phyloP scores from a whole-genome alignment of 2,113 vertebrate genomes.

The Corythaeola cristata region DNA sequence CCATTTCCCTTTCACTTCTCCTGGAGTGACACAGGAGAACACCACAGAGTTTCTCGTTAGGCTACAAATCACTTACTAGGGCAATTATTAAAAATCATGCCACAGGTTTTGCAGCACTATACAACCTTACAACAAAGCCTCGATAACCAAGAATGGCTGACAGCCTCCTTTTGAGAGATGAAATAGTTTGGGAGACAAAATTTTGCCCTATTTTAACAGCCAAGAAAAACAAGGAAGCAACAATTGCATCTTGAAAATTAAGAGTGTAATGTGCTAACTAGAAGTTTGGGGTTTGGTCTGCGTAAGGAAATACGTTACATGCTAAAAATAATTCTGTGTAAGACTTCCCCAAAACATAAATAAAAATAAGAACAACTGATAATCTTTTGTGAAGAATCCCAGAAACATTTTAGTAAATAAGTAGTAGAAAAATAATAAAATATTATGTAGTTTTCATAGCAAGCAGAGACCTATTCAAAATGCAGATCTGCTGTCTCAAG shows the following conservation, averaged over 20 bases:
- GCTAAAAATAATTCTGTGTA: neutral
- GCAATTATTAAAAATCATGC: neutral
- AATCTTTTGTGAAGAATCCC: neutral
- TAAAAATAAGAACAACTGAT: neutral
- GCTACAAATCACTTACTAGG: neutral
- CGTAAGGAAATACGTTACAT: neutral
- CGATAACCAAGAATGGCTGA: neutral
- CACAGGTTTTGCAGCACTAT: neutral
- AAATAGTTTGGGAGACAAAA: neutral
- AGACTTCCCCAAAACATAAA: neutral
- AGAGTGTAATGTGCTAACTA: neutral
- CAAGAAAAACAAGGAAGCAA: neutral
- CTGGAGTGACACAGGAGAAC: neutral
- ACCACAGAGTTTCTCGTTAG: accelerated
- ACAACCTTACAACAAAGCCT: neutral
- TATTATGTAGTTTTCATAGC: neutral
- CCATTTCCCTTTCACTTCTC: neutral
- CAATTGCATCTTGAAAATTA: neutral
- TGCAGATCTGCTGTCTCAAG: neutral
- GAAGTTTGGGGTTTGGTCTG: neutral
- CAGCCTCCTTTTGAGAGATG: too few species aligned
- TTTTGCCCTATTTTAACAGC: neutral
- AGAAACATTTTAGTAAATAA: neutral
- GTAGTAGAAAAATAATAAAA: neutral
- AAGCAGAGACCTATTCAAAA: neutral